A percentile compares a stretch with the other conserved stretches of the same genome.
Evolutionary conservation across 2,888 invertebrate genomes (phyloP).

Genomic region (Spilarctia lutea): DNA sequence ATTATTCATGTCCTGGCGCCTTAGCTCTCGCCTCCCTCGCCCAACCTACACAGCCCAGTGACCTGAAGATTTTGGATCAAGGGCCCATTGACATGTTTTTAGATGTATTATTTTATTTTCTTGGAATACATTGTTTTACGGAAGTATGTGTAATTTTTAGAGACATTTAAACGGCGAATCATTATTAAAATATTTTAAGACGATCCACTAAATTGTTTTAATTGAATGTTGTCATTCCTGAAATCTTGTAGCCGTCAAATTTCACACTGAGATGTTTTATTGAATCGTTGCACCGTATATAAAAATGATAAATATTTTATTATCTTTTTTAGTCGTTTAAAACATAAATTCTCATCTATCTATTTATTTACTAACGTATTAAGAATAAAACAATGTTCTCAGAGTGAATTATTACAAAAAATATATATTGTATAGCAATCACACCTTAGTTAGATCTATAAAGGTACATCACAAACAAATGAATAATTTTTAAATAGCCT

Average conservation of each 20-base stretch:
- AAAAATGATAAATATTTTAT: neutral
- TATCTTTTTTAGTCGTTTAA: too few relatives aligned
- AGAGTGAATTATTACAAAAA: too few relatives aligned
- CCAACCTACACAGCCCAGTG: constrained; percentile 53
- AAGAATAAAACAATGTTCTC: too few relatives aligned
- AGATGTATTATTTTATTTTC: constrained; percentile 38
- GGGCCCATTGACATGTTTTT: constrained; percentile 59
- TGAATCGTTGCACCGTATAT: too few relatives aligned
- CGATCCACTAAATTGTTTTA: neutral
- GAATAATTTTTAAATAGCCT: too few relatives aligned
- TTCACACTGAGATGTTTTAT: neutral
- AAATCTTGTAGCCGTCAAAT: neutral
- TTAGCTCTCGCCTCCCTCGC: constrained; percentile 37
- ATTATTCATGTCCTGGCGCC: constrained; percentile 77
- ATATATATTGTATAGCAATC: too few relatives aligned
- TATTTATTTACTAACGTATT: neutral
- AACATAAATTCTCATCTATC: too few relatives aligned
- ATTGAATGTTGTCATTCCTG: neutral
- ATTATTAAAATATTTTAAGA: neutral
- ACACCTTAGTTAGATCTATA: too few relatives aligned
- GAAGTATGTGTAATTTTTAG: neutral
- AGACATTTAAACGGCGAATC: too few relatives aligned
- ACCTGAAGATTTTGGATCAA: constrained; percentile 62
- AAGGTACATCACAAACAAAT: too few relatives aligned
- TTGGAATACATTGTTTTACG: neutral